Base-by-base conservation (phyloP, 2,797 vertebrate species). In the Mus minutoides region DNA sequence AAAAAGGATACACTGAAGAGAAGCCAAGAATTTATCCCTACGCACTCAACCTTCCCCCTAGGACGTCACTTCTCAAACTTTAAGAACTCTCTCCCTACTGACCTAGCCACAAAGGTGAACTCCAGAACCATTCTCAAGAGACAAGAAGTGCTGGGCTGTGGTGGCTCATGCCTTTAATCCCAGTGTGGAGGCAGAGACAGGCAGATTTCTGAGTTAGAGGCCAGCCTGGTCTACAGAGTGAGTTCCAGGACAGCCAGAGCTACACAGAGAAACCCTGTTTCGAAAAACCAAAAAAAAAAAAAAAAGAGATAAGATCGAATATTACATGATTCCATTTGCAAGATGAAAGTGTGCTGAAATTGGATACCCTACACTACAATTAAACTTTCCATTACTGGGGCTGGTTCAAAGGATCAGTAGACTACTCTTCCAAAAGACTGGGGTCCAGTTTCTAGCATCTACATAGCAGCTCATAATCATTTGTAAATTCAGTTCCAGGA, bases 1-100 rank as follows among this genome's bases (percentile, higher is more conserved):
- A 84, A 67, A 43, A 69, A 29, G 89, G 52, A 86, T 16, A 21
- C 14, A 22, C 78, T 34, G 19, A 92, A 92, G 75, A 76, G 64
- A 89, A 92, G 82, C 87, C 60, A 54, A 73, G 56, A n/a, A 67
- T 80, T 58, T 71, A 82, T 90, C 93, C 60, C 8, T 17, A 56
- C 54, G 67, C 92, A 82, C 77, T 77, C 69, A 93, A 94, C 78
- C 52, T 76, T 87, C 85, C 40, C 67, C 85, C 54, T 82, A 76
- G 88, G 76, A n/a, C 37, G n/a, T 79, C 40, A n/a, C 58, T 77
- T 79, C 77, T 90, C 80, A 94, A 86, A 95, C 85, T 90, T 95
- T 77, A 52, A 69, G 91, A 95, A 84, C 31, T 71, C 76, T 91
- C 86, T 90, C 67, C 49, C 24, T 83, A 49, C 52, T 1, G 0